Conservation (phyloP, 2,888 invertebrate species). For the Tinea pellionella region DNA sequence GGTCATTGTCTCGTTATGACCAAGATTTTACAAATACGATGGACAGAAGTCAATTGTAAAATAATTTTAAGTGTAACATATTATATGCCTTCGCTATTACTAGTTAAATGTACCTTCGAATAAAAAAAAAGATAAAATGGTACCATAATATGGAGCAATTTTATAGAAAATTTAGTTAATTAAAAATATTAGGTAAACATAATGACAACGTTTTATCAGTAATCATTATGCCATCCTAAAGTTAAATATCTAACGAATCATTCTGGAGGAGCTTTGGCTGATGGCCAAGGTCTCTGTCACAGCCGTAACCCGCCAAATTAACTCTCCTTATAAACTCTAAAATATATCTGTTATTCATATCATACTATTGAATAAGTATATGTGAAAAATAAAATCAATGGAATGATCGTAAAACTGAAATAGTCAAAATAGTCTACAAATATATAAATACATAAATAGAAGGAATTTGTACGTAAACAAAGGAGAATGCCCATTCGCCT, state of each 20-base stretch:
- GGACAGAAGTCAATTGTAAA: background rate
- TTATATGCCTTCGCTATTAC: too few species aligned
- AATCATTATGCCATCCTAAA: background rate
- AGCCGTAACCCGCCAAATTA: background rate
- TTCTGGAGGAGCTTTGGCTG: background rate
- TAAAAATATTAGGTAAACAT: too few species aligned
- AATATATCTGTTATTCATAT: background rate
- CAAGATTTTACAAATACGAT: background rate
- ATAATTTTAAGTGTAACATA: too few species aligned
- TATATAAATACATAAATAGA: too few species aligned
- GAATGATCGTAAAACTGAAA: constrained; percentile 14
- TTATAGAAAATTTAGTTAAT: constrained; percentile 11
- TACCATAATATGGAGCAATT: too few species aligned
- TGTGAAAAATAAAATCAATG: constrained; percentile 19
- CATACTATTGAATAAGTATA: background rate
- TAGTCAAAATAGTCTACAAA: too few species aligned
- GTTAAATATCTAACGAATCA: background rate
- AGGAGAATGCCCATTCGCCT: too few species aligned
- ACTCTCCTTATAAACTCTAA: background rate
- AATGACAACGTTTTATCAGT: background rate
- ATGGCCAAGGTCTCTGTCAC: constrained; percentile 5
- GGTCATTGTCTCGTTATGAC: constrained; percentile 36
- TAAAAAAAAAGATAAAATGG: too few species aligned
- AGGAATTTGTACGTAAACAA: too few species aligned
- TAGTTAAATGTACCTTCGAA: too few species aligned